Evolutionary conservation across 2,797 vertebrate species (phyloP), one percentile per base, ranked within the genome.

Genomic region (Falco cherrug): DNA sequence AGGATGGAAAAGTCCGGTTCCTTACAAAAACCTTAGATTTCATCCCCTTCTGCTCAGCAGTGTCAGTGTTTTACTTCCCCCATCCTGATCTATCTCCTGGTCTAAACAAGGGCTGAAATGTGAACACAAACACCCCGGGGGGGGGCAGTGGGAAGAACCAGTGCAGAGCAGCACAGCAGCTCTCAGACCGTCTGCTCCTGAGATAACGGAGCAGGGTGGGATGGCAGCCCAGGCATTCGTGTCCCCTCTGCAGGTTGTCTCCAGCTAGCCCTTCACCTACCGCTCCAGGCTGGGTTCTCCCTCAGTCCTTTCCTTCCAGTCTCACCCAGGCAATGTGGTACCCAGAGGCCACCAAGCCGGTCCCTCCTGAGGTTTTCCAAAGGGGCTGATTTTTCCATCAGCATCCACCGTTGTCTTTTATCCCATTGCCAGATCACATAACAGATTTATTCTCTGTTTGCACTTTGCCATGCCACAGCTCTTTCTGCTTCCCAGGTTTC

Each of bases 51-150:
- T 60, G 77, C 60, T 92, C 91, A 54, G 28, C 68, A 76, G 21
- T 4, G 29, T 56, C 82, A 78, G 9, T 65, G 84, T 70, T 91
- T 82, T 68, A 59, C 59, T 65, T 51, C 76, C 59, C 59, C 82
- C 82, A 73, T 11, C 50, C 45, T 45, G 45, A 54, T 50, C 31
- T 16, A 20, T 22, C 57, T 84, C 69, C 54, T 65, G 94, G 96
- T 84, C 95, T 73, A 92, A 96, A 97, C 94, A 94, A 83, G 71
- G 68, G 33, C 89, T 26, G n/a, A 63, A 87, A 82, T 5, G 48
- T 2, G 2, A 93, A 91, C 0, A 0, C 82, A 94, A 93, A 91
- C 71, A 77, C 56, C 43, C 51, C 73, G 24, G 26, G 1, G 1
- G 18, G n/a, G 18, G 16, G 10, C 9, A 17, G 19, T 69, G 45